Evolutionary conservation across 2,888 invertebrate species (phyloP).

Genomic region (Drosophila anomalipes): DNA sequence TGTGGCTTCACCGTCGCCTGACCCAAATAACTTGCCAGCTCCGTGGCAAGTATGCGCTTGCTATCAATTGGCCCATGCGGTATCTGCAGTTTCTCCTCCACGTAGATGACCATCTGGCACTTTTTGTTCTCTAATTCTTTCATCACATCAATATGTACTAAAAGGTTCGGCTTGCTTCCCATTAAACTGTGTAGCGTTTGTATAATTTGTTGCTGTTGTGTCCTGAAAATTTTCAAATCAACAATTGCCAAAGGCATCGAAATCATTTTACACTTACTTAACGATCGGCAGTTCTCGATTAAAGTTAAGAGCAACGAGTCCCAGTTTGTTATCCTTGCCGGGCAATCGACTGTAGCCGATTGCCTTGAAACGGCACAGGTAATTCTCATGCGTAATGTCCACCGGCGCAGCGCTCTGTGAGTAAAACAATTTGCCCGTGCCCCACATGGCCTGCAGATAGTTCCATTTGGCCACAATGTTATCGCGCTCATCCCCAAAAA

Average conservation of each 20-base stretch:
- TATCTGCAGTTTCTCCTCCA: constrained; percentile 89
- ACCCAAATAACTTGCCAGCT: constrained; percentile 90
- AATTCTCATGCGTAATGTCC: constrained; percentile 94
- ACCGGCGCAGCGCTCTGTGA: constrained; percentile 90
- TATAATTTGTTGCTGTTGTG: constrained; percentile 90
- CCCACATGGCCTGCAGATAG: constrained; percentile 90
- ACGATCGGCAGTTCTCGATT: constrained; percentile 93
- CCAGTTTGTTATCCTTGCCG: constrained; percentile 95
- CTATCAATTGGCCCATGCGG: constrained; percentile 87
- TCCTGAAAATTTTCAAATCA: constrained; percentile 84
- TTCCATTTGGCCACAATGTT: constrained; percentile 97
- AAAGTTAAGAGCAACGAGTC: constrained; percentile 94
- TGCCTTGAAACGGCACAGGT: constrained; percentile 96
- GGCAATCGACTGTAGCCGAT: constrained; percentile 96
- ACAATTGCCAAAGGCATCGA: neutral
- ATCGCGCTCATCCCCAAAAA: constrained; percentile 98
- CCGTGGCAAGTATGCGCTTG: constrained; percentile 90
- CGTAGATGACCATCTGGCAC: constrained; percentile 91
- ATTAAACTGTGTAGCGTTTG: constrained; percentile 89
- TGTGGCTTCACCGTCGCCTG: constrained; percentile 90
- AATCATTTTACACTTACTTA: constrained; percentile 86
- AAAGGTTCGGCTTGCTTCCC: constrained; percentile 94
- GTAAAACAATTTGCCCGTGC: constrained; percentile 91
- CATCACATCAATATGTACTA: constrained; percentile 91
- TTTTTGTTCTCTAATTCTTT: constrained; percentile 92